Base-by-base conservation (phyloP, 2,888 invertebrate genomes). In the Chaitophorus viminalis region DNA sequence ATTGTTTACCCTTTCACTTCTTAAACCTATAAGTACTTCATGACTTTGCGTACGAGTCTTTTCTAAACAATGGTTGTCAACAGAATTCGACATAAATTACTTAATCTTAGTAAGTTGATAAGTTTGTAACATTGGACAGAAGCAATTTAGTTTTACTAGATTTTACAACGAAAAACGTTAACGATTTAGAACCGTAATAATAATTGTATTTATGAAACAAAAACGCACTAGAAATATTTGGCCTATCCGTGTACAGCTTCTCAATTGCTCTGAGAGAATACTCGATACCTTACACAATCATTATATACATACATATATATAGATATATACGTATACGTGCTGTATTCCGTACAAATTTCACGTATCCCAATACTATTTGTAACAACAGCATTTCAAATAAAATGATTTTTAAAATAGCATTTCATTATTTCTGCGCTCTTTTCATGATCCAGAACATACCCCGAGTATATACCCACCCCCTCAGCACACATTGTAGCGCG, bases 81-180 rank as follows among this genome's bases (percentile, higher is more conserved):
- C n/a, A 60, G 14, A 74, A 82, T 82, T 82, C 78, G n/a, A 82
- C 33, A 74, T 82, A 74, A 54, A 60, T 74, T 74, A 82, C 74
- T 54, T 54, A 72, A 74, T 54, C 17, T 0, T 17, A n/a, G n/a
- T n/a, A n/a, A n/a, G n/a, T n/a, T n/a, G n/a, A n/a, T n/a, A n/a
- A n/a, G n/a, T n/a, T n/a, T n/a, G n/a, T n/a, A n/a, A n/a, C n/a
- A n/a, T n/a, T n/a, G n/a, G n/a, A n/a, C n/a, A n/a, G n/a, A n/a
- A n/a, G n/a, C n/a, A n/a, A n/a, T n/a, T n/a, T n/a, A n/a, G n/a
- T n/a, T n/a, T n/a, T n/a, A n/a, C n/a, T n/a, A n/a, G n/a, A n/a
- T n/a, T n/a, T n/a, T n/a, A n/a, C 5, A 6, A 6, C 0, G 60
- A 60, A 60, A 60, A 60, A 60, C 21, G 60, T 6, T 52, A 17